Evolutionary conservation across 1,140 invertebrate species (phyloP), one percentile per base, ranked within the genome.

Genomic region (Panulirus ornatus): DNA sequence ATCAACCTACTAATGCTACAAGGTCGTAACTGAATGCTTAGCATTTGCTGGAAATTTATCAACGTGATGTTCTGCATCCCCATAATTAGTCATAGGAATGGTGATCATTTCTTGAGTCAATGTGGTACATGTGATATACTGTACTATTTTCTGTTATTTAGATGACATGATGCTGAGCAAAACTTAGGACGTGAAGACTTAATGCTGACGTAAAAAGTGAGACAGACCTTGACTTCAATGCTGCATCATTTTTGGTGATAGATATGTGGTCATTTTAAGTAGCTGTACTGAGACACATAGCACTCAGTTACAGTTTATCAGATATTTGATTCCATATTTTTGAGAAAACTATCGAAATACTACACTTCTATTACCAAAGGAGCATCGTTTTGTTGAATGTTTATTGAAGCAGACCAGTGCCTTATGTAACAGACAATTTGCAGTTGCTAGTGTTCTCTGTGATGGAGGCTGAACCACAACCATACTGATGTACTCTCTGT

Each of bases 371-470:
- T 27, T 30, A 66, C 58, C 58, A 66, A 66, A 66, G 30, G 9
- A 30, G 58, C 58, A 16, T 66, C 30, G 9, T 22, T 58, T 22
- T 58, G n/a, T 58, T 22, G 3, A 54, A 3, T 54, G n/a, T 63
- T 19, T 63, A 63, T 63, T 6, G 9, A 11, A 83, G 63, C 54
- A 63, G 81, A 63, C 58, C 38, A 84, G 81, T 84, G 81, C 81
- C 81, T 84, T 84, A 84, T 36, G n/a, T 70, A 70, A 66, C 51
- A 38, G 44, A 63, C 30, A 58, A 84, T 30, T 58, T n/a, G 81
- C 81, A 84, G 81, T 40, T 84, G 63, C 63, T 66, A 70, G 58
- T 70, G 81, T 42, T 84, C 30, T 84, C 81, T 70, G 81, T 84
- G 81, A 84, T 84, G 58, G 63, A 84, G 27, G n/a, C 54, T 58